Conservation (phyloP, 2,797 vertebrate species). For the Rhodeus uyekii region DNA sequence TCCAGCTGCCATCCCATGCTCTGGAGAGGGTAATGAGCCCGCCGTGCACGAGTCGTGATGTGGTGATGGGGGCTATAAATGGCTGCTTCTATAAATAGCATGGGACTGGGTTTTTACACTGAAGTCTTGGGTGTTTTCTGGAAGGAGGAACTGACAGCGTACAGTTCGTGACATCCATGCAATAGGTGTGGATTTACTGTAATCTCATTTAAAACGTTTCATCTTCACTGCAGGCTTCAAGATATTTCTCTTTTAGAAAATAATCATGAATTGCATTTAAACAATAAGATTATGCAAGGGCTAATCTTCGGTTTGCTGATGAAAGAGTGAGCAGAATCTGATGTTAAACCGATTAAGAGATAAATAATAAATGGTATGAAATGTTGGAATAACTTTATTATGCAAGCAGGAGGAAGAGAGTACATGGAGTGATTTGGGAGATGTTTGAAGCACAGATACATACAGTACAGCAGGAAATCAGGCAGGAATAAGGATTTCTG, state of each 20-base stretch:
- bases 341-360: neutral
- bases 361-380: neutral
- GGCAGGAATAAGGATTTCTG: neutral
- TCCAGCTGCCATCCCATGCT: constrained; percentile 48
- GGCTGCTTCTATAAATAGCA: constrained; percentile 54
- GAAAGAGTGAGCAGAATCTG: neutral
- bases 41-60: constrained; percentile 29
- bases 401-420: neutral
- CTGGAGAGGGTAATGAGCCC: constrained; percentile 36
- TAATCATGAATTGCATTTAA: neutral
- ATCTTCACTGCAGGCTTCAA: neutral
- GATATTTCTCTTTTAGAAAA: no score
- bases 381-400: neutral
- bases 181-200: neutral
- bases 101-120: constrained; percentile 3
- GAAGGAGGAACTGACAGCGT: constrained; percentile 10
- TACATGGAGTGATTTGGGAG: neutral
- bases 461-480: neutral
- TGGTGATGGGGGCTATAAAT: constrained; percentile 33
- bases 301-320: neutral
- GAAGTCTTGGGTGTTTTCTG: constrained; percentile 29
- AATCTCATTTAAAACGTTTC: neutral
- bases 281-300: neutral
- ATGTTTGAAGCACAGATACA: neutral
- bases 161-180: neutral